Percentiles rank a stretch among this genome's conserved stretches.
Conservation (phyloP, 2,113 vertebrate genomes). For the Salvelinus fontinalis region DNA sequence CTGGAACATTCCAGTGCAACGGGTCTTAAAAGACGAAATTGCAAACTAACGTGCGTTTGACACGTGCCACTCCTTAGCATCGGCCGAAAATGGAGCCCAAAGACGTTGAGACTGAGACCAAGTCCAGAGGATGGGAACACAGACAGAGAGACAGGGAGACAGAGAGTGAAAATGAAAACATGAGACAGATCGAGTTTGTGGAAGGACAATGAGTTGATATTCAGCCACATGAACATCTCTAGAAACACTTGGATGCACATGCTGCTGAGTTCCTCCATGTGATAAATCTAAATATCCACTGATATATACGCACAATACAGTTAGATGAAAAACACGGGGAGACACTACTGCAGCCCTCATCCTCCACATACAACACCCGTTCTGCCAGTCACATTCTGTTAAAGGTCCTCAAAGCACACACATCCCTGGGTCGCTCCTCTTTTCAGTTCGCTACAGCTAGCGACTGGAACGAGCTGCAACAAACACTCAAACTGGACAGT, state of each 20-base stretch:
- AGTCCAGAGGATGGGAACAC: neutral
- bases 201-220: neutral
- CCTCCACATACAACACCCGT: no score
- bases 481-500: no score
- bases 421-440: no score
- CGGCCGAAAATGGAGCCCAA: neutral
- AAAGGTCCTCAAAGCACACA: no score
- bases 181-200: neutral
- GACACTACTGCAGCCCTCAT: no score
- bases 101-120: neutral
- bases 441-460: no score
- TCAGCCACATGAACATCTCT: neutral
- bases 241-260: neutral
- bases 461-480: no score
- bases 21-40: no score
- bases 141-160: neutral
- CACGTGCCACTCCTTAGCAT: no score
- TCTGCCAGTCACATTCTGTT: no score
- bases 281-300: neutral
- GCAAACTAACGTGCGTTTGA: no score
- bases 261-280: neutral
- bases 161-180: neutral
- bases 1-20: no score
- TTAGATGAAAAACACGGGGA: neutral
- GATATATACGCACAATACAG: neutral